Percentiles rank a stretch among this genome's conserved stretches.
Evolutionary conservation across 2,113 vertebrate species (phyloP).

Genomic region (Varanus komodoensis): DNA sequence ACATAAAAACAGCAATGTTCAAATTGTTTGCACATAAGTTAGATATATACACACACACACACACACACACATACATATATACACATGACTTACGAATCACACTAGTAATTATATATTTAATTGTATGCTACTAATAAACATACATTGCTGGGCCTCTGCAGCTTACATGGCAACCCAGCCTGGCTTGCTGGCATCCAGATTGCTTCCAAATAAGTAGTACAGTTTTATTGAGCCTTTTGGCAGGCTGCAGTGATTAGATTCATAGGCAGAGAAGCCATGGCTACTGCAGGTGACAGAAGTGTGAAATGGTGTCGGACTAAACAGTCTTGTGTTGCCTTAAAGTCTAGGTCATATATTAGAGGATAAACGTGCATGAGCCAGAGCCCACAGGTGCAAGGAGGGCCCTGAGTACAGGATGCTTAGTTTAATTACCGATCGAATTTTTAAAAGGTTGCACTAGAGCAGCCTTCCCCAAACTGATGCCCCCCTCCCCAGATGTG

Average conservation of each 20-base stretch:
- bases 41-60: conserved; percentile 55
- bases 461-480: too few relatives aligned
- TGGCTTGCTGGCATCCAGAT: conserved; percentile 72
- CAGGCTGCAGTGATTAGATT: conserved; percentile 65
- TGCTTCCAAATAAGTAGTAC: conserved; percentile 49
- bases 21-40: conserved; percentile 76
- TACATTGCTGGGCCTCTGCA: conserved; percentile 65
- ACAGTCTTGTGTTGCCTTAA: background rate
- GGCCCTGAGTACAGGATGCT: background rate
- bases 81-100: conserved; percentile 63
- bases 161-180: conserved; percentile 68
- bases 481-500: background rate
- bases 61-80: background rate
- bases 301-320: background rate
- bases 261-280: conserved; percentile 44
- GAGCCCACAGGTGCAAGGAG: background rate
- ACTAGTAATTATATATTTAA: conserved; percentile 69
- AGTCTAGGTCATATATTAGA: too few relatives aligned
- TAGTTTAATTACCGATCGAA: background rate
- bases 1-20: conserved; percentile 79
- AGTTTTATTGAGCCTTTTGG: conserved; percentile 63
- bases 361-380: background rate
- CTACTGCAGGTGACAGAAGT: conserved; percentile 37
- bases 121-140: conserved; percentile 70
- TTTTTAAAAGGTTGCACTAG: background rate